A percentile compares a stretch with the other conserved stretches of the same genome.
phyloP scores from a whole-genome alignment of 2,888 invertebrate genomes.

The Calameuta pallipes region DNA sequence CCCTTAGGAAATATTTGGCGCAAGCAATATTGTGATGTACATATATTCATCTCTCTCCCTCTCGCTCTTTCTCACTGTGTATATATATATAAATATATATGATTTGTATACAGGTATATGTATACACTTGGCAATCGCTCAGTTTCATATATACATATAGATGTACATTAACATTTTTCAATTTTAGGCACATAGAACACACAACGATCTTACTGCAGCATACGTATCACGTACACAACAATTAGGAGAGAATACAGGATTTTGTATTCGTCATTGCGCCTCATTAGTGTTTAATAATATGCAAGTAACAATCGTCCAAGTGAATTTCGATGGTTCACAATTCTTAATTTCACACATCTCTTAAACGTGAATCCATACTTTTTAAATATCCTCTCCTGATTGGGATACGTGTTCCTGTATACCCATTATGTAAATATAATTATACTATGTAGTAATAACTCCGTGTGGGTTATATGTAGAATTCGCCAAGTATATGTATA shows the following conservation, averaged over 20 bases:
- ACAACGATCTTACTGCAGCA: constrained; percentile 49
- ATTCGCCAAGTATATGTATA: constrained; percentile 17
- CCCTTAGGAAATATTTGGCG: constrained; percentile 7
- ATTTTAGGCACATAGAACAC: constrained; percentile 62
- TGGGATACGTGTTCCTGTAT: not conserved
- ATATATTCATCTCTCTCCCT: constrained; percentile 7
- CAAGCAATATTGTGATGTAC: constrained; percentile 9
- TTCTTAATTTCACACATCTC: not conserved
- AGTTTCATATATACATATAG: constrained; percentile 19
- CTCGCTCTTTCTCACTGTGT: constrained; percentile 6
- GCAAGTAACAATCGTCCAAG: constrained; percentile 14
- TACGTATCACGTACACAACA: constrained; percentile 35
- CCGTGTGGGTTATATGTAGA: constrained; percentile 19
- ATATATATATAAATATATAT: constrained; percentile 7
- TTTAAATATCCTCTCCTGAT: constrained; percentile 24
- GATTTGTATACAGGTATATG: constrained; percentile 20
- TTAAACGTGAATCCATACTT: constrained; percentile 13
- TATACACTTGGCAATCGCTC: constrained; percentile 4
- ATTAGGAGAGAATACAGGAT: constrained; percentile 28
- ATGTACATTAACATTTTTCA: constrained; percentile 18
- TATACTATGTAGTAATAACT: constrained; percentile 17
- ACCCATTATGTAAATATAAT: constrained; percentile 18
- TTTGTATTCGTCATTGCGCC: constrained; percentile 10
- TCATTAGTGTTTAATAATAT: constrained; percentile 10
- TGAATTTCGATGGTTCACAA: constrained; percentile 14